Evolutionary conservation across 2,113 vertebrate genomes (phyloP).

Genomic region (Aptenodytes forsteri): DNA sequence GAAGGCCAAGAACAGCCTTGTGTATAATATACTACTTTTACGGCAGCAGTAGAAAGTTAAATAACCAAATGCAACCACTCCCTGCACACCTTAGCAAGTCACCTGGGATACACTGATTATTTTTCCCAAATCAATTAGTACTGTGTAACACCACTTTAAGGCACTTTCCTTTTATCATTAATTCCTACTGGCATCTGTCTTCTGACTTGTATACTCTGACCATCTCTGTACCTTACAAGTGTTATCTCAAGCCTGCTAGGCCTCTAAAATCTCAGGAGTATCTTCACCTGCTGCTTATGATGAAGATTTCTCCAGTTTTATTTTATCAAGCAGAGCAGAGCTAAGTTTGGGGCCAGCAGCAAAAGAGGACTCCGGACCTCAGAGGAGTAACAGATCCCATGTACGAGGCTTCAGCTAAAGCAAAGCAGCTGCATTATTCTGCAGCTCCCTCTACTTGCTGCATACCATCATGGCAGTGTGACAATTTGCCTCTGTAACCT

Average conservation of each 20-base stretch:
- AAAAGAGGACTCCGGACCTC: neutral
- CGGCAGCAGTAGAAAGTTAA: neutral
- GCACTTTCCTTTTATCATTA: neutral
- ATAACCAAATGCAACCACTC: neutral
- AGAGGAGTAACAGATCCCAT: neutral
- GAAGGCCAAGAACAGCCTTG: neutral
- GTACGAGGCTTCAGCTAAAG: neutral
- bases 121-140: neutral
- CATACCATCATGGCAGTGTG: neutral
- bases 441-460: slow-evolving; percentile 63
- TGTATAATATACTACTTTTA: neutral
- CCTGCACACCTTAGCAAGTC: neutral
- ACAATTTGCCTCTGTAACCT: neutral
- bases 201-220: neutral
- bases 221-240: neutral
- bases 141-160: neutral
- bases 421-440: slow-evolving; percentile 40
- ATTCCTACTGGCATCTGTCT: neutral
- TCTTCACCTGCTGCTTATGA: neutral
- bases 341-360: neutral
- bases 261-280: neutral
- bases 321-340: neutral
- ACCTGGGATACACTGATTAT: neutral
- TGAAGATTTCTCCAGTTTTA: neutral
- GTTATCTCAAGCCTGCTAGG: neutral